Conservation (phyloP, 2,888 invertebrate species). For the Andrena camellia region DNA sequence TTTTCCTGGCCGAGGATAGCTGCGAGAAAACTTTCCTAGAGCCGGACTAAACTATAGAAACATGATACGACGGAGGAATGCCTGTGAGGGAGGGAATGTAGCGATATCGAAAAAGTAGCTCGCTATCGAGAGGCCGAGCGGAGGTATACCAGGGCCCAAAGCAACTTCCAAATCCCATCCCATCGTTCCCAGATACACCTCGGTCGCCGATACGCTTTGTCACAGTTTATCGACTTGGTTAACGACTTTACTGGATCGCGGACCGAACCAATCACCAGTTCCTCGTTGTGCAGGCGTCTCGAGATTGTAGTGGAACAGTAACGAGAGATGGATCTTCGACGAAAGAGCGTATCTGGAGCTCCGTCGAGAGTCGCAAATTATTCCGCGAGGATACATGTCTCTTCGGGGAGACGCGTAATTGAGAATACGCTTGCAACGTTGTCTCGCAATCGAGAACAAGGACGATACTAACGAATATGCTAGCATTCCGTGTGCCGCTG, state of each 20-base stretch:
- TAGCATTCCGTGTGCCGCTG: too few relatives aligned
- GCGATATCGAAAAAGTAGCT: too few relatives aligned
- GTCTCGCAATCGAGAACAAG: not conserved
- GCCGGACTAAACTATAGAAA: too few relatives aligned
- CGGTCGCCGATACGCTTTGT: not conserved
- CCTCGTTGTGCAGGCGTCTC: not conserved
- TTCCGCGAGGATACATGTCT: not conserved
- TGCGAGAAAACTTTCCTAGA: too few relatives aligned
- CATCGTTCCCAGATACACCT: not conserved
- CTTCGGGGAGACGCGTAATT: not conserved
- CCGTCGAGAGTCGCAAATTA: not conserved
- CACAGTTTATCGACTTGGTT: slow-evolving; percentile 1
- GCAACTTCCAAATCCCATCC: not conserved
- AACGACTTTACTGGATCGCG: not conserved
- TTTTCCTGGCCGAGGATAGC: too few relatives aligned
- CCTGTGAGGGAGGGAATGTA: too few relatives aligned
- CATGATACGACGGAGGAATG: too few relatives aligned
- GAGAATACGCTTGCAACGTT: not conserved
- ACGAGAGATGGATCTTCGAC: not conserved
- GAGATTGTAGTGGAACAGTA: not conserved
- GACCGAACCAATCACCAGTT: not conserved
- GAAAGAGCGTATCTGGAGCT: not conserved
- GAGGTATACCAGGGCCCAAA: not conserved
- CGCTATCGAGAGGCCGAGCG: not conserved
- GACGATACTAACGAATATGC: not conserved